Evolutionary conservation across 2,888 invertebrate genomes (phyloP).

Genomic region (Sinotaia quadrata): DNA sequence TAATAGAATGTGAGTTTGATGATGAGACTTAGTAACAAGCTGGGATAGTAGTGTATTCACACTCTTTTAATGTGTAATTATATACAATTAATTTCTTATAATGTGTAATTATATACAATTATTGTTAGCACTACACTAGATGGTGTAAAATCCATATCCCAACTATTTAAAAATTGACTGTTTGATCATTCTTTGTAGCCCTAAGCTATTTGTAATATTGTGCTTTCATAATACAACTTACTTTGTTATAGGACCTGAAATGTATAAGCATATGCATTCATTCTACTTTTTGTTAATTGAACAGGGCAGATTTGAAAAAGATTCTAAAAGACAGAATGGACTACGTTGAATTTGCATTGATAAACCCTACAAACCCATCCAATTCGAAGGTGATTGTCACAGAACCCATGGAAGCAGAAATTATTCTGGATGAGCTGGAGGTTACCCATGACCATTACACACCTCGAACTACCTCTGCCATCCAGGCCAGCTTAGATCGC

Average conservation of each 20-base stretch:
- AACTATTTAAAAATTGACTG: too few relatives aligned
- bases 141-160: too few relatives aligned
- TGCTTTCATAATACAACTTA: too few relatives aligned
- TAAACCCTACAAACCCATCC: background rate
- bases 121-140: too few relatives aligned
- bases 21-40: background rate
- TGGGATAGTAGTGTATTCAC: background rate
- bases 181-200: too few relatives aligned
- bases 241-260: too few relatives aligned
- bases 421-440: constrained; percentile 29
- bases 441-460: constrained; percentile 32
- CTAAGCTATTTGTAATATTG: too few relatives aligned
- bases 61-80: background rate
- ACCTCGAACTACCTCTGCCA: constrained; percentile 19
- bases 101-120: too few relatives aligned
- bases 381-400: constrained; percentile 22
- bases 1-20: too few relatives aligned
- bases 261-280: background rate
- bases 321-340: constrained; percentile 28
- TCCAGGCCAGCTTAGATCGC: constrained; percentile 82
- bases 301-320: constrained; percentile 35
- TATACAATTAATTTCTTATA: too few relatives aligned
- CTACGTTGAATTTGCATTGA: constrained; percentile 29
- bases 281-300: background rate
- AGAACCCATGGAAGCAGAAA: constrained; percentile 22